Conservation (phyloP, 2,797 vertebrate species). For the Acanthiza pusilla region DNA sequence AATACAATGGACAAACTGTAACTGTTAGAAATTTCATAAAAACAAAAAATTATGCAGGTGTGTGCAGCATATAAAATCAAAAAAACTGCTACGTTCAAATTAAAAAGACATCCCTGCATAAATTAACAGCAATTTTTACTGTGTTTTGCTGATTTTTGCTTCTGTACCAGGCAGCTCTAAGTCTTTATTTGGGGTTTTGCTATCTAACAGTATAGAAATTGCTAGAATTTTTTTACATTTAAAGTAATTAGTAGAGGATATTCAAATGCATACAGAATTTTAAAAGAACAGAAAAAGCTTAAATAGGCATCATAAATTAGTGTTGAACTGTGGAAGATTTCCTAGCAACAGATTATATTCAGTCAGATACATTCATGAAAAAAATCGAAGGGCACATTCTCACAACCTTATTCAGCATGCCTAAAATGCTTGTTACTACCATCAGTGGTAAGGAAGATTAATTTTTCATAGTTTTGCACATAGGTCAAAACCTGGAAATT, state of each 20-base stretch:
- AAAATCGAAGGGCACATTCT: neutral
- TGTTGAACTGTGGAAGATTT: neutral
- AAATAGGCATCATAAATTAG: neutral
- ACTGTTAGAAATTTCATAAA: neutral
- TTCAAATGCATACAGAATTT: neutral
- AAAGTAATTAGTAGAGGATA: neutral
- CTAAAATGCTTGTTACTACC: neutral
- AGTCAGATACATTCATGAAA: neutral
- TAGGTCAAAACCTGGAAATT: neutral
- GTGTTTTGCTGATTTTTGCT: neutral
- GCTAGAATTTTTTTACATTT: neutral
- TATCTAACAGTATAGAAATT: neutral
- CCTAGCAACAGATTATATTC: neutral
- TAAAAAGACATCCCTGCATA: neutral
- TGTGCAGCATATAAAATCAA: neutral
- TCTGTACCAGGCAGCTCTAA: neutral
- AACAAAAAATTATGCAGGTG: neutral
- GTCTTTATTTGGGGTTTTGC: neutral
- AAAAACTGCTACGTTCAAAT: neutral
- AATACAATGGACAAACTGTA: neutral
- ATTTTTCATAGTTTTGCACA: neutral
- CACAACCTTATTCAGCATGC: neutral
- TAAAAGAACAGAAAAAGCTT: neutral
- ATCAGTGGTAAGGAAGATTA: neutral
- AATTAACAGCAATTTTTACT: neutral